These are phyloP conservation scores for Acyrthosiphon pisum DNA, from an alignment of 1,140 invertebrate genomes.

Conservation along the genomic window DNA sequence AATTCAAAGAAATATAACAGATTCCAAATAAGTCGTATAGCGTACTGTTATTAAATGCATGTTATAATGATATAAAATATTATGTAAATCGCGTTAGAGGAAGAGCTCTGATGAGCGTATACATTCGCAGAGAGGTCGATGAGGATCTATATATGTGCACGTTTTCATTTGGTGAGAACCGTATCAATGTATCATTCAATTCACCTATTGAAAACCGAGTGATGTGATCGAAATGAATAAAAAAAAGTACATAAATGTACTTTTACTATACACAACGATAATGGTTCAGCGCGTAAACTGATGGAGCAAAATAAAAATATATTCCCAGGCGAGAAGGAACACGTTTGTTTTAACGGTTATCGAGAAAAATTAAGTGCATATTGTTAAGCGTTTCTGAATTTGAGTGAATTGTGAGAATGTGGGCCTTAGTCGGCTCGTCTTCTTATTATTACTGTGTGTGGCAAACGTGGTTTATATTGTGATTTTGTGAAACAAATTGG, in stretches of 20 bases:
- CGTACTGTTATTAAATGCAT: neutral
- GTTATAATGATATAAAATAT: neutral
- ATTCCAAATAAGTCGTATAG: neutral
- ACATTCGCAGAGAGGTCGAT: neutral
- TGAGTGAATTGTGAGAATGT: neutral
- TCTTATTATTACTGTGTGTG: neutral
- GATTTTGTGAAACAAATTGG: neutral
- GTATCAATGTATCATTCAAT: no score
- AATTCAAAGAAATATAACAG: neutral
- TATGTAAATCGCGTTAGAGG: neutral
- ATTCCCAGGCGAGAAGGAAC: neutral
- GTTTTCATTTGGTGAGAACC: neutral
- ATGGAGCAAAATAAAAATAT: neutral
- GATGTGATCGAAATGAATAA: neutral
- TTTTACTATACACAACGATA: neutral
- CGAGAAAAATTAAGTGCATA: neutral
- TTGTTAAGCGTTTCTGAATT: neutral
- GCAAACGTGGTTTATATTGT: neutral
- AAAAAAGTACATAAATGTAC: neutral
- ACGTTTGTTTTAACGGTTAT: neutral
- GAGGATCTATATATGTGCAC: neutral
- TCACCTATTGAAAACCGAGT: neutral
- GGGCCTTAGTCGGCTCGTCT: neutral
- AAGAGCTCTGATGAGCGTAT: neutral
- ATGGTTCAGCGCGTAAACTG: neutral